Evolutionary conservation across 2,888 invertebrate genomes (phyloP), one percentile per base, ranked within the genome.

Genomic region (Mesorhabditis belari): DNA sequence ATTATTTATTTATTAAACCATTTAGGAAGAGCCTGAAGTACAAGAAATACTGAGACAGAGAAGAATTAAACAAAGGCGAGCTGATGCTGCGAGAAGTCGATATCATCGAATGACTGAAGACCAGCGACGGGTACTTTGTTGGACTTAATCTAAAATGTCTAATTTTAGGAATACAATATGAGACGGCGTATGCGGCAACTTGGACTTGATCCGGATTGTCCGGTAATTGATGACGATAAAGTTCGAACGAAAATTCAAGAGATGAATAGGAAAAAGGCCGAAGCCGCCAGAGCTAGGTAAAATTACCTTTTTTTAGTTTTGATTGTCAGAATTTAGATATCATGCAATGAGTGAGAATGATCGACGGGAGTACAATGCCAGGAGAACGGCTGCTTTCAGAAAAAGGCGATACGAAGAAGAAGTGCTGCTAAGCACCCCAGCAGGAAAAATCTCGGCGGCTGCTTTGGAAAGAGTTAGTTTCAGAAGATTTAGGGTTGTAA

Each of bases 41-140:
- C 23, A 52, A 1, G 60, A 60, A 1, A 59, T 55, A 19, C 53
- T 51, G 26, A 55, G 60, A 29, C 55, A 59, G 6, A 63, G 61
- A 12, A 12, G 49, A 26, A 29, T 61, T 6, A 57, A 58, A 28
- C 60, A 61, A 44, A 68, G 70, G 52, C 57, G 79, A 26, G 79
- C 79, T 5, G 77, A 75, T 9, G 72, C 75, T 4, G 79, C 79
- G 2, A 60, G 77, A 19, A 60, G 65, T 1, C 58, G 79, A 17
- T 79, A 79, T 61, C 79, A 80, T 55, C 51, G 71, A 52, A 77
- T 76, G 73, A 62, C 62, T 17, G 70, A 71, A 29, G 59, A 59
- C 5, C 67, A 73, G 58, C 55, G 73, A 17, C 58, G 57, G 66
- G 55, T 19, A 25, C 17, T 9, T 17, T 26, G 9, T 9, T 19